These are phyloP conservation scores for Dicerorhinus sumatrensis DNA, from an alignment of 2,113 vertebrate genomes.

Conservation along the genomic window DNA sequence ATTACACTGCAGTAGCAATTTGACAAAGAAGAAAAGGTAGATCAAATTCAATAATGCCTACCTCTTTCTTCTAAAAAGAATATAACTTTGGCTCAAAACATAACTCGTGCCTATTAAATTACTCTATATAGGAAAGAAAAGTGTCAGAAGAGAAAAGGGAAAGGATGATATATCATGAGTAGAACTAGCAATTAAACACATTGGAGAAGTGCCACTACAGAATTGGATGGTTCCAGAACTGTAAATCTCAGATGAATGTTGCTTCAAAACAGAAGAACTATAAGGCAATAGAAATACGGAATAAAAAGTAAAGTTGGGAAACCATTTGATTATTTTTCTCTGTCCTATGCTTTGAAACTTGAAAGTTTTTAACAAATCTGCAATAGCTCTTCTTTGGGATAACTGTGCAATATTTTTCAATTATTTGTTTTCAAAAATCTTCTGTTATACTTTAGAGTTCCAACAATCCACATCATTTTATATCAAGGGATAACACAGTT, in stretches of 20 bases:
- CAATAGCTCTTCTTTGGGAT: background rate
- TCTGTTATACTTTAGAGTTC: background rate
- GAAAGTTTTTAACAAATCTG: background rate
- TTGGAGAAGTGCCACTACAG: background rate
- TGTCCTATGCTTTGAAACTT: conserved; percentile 1
- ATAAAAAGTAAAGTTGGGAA: background rate
- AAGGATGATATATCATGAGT: background rate
- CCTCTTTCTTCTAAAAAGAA: conserved; percentile 55
- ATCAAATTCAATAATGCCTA: conserved; percentile 42
- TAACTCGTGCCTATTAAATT: conserved; percentile 28
- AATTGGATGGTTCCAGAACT: background rate
- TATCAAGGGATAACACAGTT: background rate
- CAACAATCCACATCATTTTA: background rate
- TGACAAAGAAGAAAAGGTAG: conserved; percentile 45
- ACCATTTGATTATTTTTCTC: background rate
- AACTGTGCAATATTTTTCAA: background rate
- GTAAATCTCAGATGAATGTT: conserved; percentile 8
- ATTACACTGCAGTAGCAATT: conserved; percentile 29
- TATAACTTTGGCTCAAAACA: background rate
- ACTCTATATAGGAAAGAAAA: conserved; percentile 1
- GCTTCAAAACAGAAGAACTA: background rate
- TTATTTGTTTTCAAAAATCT: conserved; percentile 8
- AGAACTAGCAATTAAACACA: conserved; percentile 13
- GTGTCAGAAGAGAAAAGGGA: background rate
- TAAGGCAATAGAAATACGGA: background rate